Evolutionary conservation across 2,888 invertebrate species (phyloP).

Genomic region (Tetranychus truncatus): DNA sequence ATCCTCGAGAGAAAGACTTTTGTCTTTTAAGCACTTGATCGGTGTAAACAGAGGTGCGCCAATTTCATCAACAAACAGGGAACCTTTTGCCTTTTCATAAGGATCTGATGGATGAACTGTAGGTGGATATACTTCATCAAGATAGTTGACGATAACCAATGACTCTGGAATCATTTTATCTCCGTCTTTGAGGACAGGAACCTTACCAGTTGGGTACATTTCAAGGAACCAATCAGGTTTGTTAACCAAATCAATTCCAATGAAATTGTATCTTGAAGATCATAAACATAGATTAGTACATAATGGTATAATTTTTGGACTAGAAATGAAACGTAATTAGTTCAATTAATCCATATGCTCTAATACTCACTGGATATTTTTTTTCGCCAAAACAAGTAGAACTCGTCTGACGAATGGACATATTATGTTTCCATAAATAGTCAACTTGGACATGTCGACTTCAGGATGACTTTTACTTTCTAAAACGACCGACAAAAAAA

Average conservation of each 20-base stretch:
- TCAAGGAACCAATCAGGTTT: neutral
- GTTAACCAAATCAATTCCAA: neutral
- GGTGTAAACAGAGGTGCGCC: neutral
- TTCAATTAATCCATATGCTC: neutral
- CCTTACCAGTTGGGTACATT: neutral
- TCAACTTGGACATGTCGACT: neutral
- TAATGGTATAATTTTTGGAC: neutral
- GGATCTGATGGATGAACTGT: neutral
- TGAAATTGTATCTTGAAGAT: neutral
- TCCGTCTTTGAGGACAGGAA: neutral
- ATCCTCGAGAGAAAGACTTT: neutral
- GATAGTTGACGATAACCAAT: neutral
- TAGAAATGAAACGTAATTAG: neutral
- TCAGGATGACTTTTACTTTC: neutral
- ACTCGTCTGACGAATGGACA: neutral
- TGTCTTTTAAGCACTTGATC: neutral
- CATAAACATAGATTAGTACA: neutral
- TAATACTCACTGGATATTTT: neutral
- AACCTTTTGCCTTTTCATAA: neutral
- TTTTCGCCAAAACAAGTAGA: neutral
- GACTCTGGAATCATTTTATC: neutral
- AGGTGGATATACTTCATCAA: neutral
- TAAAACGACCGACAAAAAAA: neutral
- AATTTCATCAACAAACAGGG: neutral
- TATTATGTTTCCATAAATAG: neutral